Percentiles rank a stretch among this genome's conserved stretches.
Conservation (phyloP, 2,113 vertebrate species). For the Hemiscyllium ocellatum region DNA sequence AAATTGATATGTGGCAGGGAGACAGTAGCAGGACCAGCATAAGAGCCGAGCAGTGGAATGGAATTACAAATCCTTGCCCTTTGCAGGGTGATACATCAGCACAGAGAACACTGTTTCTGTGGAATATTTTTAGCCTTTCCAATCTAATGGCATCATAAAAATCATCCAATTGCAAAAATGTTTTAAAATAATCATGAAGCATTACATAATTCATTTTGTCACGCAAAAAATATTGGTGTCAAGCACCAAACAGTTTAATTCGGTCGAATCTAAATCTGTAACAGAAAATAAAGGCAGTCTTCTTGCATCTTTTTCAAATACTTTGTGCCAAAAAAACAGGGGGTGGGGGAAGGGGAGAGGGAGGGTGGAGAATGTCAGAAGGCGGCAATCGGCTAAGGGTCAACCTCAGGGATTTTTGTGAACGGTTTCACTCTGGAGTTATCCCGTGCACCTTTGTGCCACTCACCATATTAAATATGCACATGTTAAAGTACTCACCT, state of each 20-base stretch:
- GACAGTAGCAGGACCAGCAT: conserved; percentile 62
- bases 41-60: conserved; percentile 57
- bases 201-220: not conserved
- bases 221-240: not conserved
- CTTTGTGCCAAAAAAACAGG: not conserved
- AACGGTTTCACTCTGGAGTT: too few species aligned
- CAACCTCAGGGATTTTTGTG: too few species aligned
- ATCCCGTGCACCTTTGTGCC: too few species aligned
- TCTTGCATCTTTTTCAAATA: not conserved
- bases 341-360: too few species aligned
- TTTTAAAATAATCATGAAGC: conserved; percentile 7
- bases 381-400: too few species aligned
- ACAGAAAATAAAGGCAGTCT: not conserved
- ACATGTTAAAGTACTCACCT: too few species aligned
- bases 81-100: conserved; percentile 49
- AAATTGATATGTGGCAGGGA: conserved; percentile 65
- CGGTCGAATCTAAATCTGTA: not conserved
- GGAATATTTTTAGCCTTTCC: not conserved
- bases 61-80: conserved; percentile 51
- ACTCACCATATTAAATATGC: too few species aligned
- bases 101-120: conserved; percentile 47
- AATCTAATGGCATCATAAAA: not conserved
- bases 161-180: not conserved
- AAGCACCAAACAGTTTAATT: too few species aligned
- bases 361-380: not conserved